Evolutionary conservation across 2,797 vertebrate genomes (phyloP), one percentile per base, ranked within the genome.

Genomic region (Phylloscopus collybita): DNA sequence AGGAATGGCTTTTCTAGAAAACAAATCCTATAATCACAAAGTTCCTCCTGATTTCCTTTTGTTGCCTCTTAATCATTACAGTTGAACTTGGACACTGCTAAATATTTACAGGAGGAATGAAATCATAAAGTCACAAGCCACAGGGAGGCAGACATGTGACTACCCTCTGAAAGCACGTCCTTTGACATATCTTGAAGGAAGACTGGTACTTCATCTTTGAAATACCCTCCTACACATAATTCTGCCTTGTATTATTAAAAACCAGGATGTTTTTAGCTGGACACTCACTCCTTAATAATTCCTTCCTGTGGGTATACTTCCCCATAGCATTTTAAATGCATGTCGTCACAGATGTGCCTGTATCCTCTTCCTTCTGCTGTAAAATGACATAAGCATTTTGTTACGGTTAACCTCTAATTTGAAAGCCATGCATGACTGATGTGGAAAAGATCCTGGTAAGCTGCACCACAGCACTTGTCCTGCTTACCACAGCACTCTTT

Each of bases 221-320:
- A 95, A 59, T 88, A 91, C 53, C 79, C 86, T 97, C 96, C 95
- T 92, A 94, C 89, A 79, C 70, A 11, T 6, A 86, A 78, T 21
- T 38, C 66, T 91, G 66, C 79, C 79, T 32, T 82, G 66, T 66
- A 51, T 79, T 93, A 71, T 89, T 95, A 70, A 92, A 92, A 86
- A 84, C 7, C 38, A 87, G 34, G 65, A 50, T 76, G 65, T 87
- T 94, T 93, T 85, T 79, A 84, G 80, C 82, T 81, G 34, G 62
- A 83, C 62, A 66, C 42, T 93, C 86, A 91, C 83, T 81, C 75
- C 59, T 80, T 82, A 82, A 61, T 67, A 88, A 93, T 86, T 88
- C 59, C 38, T 27, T 76, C 84, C 72, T 51, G 54, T 86, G 78
- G 69, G 79, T 90, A 54, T 89, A 54, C 23, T 69, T 95, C 29